Evolutionary conservation across 2,888 invertebrate species (phyloP).

Genomic region (Hetaerina titia): DNA sequence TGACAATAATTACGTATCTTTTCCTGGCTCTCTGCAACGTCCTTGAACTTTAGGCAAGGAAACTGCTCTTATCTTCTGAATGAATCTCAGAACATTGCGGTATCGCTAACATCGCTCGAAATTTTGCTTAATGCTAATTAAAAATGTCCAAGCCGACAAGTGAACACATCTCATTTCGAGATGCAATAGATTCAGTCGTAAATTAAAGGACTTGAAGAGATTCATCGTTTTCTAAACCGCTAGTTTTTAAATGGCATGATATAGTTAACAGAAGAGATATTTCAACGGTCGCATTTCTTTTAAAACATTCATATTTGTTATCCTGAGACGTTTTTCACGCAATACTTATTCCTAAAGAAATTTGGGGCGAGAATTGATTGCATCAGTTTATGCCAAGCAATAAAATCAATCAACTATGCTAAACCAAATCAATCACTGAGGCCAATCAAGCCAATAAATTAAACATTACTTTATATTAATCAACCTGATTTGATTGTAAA

Average conservation of each 20-base stretch:
- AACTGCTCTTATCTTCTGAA: neutral
- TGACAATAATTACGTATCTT: slow-evolving; percentile 1
- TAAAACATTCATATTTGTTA: too few relatives aligned
- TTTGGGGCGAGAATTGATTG: too few relatives aligned
- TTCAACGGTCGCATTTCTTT: too few relatives aligned
- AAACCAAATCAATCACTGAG: too few relatives aligned
- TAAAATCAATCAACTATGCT: too few relatives aligned
- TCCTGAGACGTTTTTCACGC: too few relatives aligned
- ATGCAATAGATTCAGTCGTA: neutral
- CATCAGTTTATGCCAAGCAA: too few relatives aligned
- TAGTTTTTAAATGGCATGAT: neutral
- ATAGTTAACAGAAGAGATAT: too few relatives aligned
- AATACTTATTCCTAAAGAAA: too few relatives aligned
- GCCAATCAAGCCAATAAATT: too few relatives aligned
- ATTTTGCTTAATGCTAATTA: neutral
- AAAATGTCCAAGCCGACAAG: neutral
- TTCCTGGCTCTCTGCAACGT: neutral
- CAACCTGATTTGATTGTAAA: too few relatives aligned
- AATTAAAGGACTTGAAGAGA: neutral
- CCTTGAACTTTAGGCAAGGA: neutral
- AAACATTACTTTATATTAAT: too few relatives aligned
- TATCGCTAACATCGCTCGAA: slow-evolving; percentile 6
- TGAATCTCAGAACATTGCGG: neutral
- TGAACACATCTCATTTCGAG: neutral
- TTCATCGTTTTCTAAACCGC: neutral